phyloP scores from a whole-genome alignment of 1,140 invertebrate genomes.

The Drosophila tsacasi region DNA sequence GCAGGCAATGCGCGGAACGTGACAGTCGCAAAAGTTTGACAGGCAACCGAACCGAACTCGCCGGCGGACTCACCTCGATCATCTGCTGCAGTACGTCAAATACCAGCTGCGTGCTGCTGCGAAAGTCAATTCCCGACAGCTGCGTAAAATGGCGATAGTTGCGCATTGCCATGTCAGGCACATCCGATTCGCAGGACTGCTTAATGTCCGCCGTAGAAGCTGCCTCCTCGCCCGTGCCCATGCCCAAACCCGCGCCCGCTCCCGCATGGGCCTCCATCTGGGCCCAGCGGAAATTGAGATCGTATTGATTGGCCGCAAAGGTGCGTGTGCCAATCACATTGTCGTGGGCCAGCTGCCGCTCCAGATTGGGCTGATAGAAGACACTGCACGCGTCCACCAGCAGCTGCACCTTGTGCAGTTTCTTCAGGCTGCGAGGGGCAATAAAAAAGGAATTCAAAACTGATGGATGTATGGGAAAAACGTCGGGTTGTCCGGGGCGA shows the following conservation, averaged over 20 bases:
- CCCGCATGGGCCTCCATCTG: slow-evolving; percentile 75
- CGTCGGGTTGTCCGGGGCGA: slow-evolving; percentile 18
- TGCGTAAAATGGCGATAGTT: slow-evolving; percentile 81
- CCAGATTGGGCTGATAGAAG: slow-evolving; percentile 84
- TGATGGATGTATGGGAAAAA: slow-evolving; percentile 37
- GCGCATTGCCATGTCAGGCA: slow-evolving; percentile 72
- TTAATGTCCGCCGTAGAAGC: slow-evolving; percentile 18
- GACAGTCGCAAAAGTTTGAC: slow-evolving; percentile 21
- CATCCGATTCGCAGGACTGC: slow-evolving; percentile 46
- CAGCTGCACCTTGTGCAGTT: slow-evolving; percentile 83
- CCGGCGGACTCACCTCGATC: slow-evolving; percentile 77
- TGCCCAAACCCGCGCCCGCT: neutral
- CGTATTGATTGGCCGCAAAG: slow-evolving; percentile 84
- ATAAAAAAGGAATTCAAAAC: slow-evolving; percentile 4
- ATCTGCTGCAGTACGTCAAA: slow-evolving; percentile 85
- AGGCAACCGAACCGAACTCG: neutral
- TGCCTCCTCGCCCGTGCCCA: neutral
- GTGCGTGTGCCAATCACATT: slow-evolving; percentile 81
- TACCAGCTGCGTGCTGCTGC: slow-evolving; percentile 83
- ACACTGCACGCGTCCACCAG: slow-evolving; percentile 74
- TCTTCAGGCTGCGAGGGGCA: slow-evolving; percentile 65
- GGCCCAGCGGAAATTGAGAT: slow-evolving; percentile 84
- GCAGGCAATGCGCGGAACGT: slow-evolving; percentile 43
- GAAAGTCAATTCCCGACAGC: slow-evolving; percentile 82
- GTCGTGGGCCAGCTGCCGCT: slow-evolving; percentile 68